Evolutionary conservation across 2,888 invertebrate species (phyloP), one percentile per base, ranked within the genome.

Genomic region (Ceriagrion tenellum): DNA sequence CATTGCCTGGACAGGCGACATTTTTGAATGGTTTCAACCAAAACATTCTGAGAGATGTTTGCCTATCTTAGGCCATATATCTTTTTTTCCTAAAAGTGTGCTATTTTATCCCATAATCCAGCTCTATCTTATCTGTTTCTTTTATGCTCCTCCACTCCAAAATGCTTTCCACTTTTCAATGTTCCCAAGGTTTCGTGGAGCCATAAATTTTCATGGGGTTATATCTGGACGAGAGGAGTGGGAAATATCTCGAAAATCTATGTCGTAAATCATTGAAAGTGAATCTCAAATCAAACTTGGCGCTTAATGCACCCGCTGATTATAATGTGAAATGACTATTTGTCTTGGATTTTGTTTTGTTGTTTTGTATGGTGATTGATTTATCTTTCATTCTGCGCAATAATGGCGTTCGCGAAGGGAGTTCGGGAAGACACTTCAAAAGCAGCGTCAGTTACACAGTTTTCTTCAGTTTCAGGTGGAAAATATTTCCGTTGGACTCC

Each of bases 211-310:
- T 81, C 81, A 16, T 16, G 13, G 81, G 16, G 81, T 81, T 35
- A 35, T 81, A 30, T 81, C 30, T 81, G 30, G 81, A 13, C 81
- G 81, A 69, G n/a, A 69, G 69, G 69, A n/a, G 81, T 26, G n/a
- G 26, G 35, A 81, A 35, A 1, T 81, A 81, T 81, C 81, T 81
- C 13, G 16, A 81, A n/a, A 81, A 81, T 81, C 81, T 35, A 18
- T n/a, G 81, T 35, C 81, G 81, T 81, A 81, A 81, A 81, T 81
- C 35, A 81, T 81, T 16, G 35, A 81, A 81, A 81, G 26, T 81
- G 81, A 81, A 81, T 35, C 81, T 35, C 81, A 81, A 13, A 16
- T 13, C 35, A 81, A 81, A 81, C 35, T 30, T 81, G 35, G 18
- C 81, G 3, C 16, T 35, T 81, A 35, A 35, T 81, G 35, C 81